These are phyloP conservation scores for Ciona savignyi DNA, from an alignment of 23 tunicate species.

Conservation along the genomic window DNA sequence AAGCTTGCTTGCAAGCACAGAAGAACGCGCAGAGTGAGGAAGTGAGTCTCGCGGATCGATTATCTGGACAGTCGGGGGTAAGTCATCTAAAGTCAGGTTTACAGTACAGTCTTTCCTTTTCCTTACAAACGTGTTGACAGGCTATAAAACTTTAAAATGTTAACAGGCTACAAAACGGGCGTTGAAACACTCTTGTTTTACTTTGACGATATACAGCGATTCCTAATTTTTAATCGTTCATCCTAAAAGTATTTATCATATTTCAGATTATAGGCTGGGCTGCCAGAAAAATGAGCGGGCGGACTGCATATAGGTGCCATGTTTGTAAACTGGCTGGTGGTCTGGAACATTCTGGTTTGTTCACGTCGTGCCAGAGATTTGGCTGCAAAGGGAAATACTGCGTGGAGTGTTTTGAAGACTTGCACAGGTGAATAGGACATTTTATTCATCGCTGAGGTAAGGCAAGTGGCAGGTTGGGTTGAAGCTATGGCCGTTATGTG, in stretches of 20 bases:
- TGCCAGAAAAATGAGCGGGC: constrained; percentile 34
- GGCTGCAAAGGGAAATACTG: constrained; percentile 73
- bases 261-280: constrained; percentile 41
- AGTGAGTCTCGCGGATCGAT: constrained; percentile 15
- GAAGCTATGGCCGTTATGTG: too few relatives aligned
- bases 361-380: constrained; percentile 33
- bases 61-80: constrained; percentile 51
- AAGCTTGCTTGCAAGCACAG: constrained; percentile 21
- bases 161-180: too few relatives aligned
- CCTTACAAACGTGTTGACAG: too few relatives aligned
- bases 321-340: constrained; percentile 68
- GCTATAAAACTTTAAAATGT: too few relatives aligned
- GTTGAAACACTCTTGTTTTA: too few relatives aligned
- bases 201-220: too few relatives aligned
- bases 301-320: constrained; percentile 32
- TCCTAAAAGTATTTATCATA: too few relatives aligned
- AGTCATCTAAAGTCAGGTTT: too few relatives aligned
- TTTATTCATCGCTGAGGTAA: too few relatives aligned
- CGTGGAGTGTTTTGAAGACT: constrained; percentile 63
- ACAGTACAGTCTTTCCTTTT: too few relatives aligned
- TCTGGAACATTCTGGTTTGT: constrained; percentile 18
- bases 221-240: too few relatives aligned
- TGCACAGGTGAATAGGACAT: constrained; percentile 63
- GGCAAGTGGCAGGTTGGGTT: too few relatives aligned
- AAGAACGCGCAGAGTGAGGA: constrained; percentile 19